Base-by-base conservation (phyloP, 2,113 vertebrate species). In the Fregata magnificens region DNA sequence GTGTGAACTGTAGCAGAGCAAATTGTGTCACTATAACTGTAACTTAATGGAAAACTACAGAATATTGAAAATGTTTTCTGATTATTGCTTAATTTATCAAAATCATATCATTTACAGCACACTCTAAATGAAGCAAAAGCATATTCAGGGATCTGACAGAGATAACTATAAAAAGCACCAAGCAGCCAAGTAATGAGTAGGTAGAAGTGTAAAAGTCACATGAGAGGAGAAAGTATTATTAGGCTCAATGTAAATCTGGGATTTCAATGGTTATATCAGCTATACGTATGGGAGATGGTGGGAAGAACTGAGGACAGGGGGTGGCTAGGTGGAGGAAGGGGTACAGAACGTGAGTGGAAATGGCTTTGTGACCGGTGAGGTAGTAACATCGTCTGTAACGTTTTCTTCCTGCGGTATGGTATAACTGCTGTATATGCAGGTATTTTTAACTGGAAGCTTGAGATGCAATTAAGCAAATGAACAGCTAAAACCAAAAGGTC, bases 81-180 rank as follows among this genome's bases (percentile, higher is more conserved):
- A 92, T 96, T 97, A 97, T 96, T 97, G 93, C 86, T 97, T 97
- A 97, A 98, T 98, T 98, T 97, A 91, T 98, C 97, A 98, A 97
- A 97, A 72, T 76, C 36, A 7, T 66, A 96, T 84, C 66, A 93
- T 95, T 98, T 97, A 89, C 94, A 93, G 80, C 81, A 91, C 49
- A 76, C 36, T 96, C 80, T 93, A 97, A 98, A 98, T 95, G 96
- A 97, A 53, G 80, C 93, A 95, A 96, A 96, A 91, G 79, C 62
- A 92, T 95, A 92, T 93, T 93, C 91, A 96, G 97, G 95, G 80
- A 93, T 86, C 79, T 84, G 90, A 26, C 74, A 95, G 82, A 97
- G 92, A 97, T 93, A 94, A 97, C 96, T 95, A 96, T 9, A 86
- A 88, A 81, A 98, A 97, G 44, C 55, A 73, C 79, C 70, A 82